Evolutionary conservation across 1,140 invertebrate species (phyloP).

Genomic region (Teleogryllus occipitalis): DNA sequence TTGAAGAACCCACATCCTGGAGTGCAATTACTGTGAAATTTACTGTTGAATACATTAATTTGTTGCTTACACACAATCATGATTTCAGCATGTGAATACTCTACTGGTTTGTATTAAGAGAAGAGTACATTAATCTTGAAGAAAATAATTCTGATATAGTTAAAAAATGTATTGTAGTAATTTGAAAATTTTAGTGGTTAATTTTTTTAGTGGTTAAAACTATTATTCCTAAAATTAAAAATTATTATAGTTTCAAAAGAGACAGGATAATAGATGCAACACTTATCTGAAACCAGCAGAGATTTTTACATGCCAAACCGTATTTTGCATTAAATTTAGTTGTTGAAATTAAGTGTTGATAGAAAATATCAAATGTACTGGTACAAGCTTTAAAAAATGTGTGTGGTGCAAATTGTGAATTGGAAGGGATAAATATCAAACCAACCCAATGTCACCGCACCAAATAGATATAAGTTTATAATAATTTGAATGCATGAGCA

Average conservation of each 20-base stretch:
- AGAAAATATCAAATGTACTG: slow-evolving; percentile 13
- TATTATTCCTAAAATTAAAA: too few relatives aligned
- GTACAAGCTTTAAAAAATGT: slow-evolving; percentile 17
- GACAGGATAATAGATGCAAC: too few relatives aligned
- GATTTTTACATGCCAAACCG: not conserved
- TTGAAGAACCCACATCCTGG: not conserved
- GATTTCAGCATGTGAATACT: not conserved
- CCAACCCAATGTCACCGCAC: not conserved
- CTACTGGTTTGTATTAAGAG: not conserved
- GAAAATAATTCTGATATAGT: too few relatives aligned
- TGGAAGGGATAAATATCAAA: not conserved
- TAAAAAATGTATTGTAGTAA: too few relatives aligned
- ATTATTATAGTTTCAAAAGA: too few relatives aligned
- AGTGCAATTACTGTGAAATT: not conserved
- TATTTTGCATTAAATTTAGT: slow-evolving; percentile 1
- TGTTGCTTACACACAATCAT: not conserved
- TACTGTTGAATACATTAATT: not conserved
- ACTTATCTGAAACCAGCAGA: not conserved
- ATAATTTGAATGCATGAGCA: slow-evolving; percentile 9
- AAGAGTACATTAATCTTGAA: too few relatives aligned
- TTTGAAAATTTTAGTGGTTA: too few relatives aligned
- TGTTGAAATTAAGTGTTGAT: slow-evolving; percentile 11
- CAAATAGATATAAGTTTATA: slow-evolving; percentile 9
- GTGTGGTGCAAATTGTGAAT: slow-evolving; percentile 2
- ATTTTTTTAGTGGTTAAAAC: too few relatives aligned